Conservation (phyloP, 2,888 invertebrate species). For the Meiosimyza decipiens region DNA sequence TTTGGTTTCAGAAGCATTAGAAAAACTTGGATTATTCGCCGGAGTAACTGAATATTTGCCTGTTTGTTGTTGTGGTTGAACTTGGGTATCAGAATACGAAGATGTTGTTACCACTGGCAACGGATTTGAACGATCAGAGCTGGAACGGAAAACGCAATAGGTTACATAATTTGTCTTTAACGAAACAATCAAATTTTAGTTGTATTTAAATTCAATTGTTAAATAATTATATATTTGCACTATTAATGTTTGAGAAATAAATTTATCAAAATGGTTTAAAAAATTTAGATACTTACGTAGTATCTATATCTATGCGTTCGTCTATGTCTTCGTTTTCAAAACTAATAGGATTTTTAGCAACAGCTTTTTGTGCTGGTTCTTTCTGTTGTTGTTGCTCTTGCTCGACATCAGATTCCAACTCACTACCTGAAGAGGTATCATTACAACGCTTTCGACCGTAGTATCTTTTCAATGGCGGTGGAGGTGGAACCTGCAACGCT, state of each 20-base stretch:
- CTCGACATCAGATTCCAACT: slow-evolving; percentile 52
- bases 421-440: slow-evolving; percentile 66
- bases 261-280: background rate
- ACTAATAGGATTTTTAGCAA: slow-evolving; percentile 35
- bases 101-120: slow-evolving; percentile 67
- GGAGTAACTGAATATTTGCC: slow-evolving; percentile 63
- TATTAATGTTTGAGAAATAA: too few species aligned
- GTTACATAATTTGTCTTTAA: slow-evolving; percentile 24
- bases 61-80: slow-evolving; percentile 56
- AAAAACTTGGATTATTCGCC: slow-evolving; percentile 53
- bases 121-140: slow-evolving; percentile 62
- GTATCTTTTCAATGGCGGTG: slow-evolving; percentile 69
- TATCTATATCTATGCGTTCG: slow-evolving; percentile 58
- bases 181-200: too few species aligned
- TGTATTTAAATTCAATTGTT: too few species aligned
- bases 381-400: slow-evolving; percentile 18
- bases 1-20: slow-evolving; percentile 82
- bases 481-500: slow-evolving; percentile 49
- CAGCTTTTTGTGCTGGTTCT: slow-evolving; percentile 25
- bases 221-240: too few species aligned
- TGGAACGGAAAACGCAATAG: slow-evolving; percentile 46
- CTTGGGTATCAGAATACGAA: slow-evolving; percentile 62
- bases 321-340: slow-evolving; percentile 60
- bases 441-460: slow-evolving; percentile 71
- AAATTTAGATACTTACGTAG: slow-evolving; percentile 57